Evolutionary conservation across 2,797 vertebrate genomes (phyloP).

Genomic region (Channallabes apus): DNA sequence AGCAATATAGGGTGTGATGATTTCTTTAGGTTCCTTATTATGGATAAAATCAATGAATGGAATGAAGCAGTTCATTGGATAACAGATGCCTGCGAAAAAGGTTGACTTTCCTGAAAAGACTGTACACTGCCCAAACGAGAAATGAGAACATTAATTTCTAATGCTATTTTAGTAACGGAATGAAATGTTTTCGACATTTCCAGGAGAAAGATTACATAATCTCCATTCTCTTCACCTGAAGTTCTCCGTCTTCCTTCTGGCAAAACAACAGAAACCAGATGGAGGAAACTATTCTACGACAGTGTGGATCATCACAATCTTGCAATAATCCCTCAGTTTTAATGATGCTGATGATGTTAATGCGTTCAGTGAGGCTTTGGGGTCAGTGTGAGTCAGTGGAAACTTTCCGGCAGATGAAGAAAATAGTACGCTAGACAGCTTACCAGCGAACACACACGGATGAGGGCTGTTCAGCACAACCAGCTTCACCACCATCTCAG

Average conservation of each 20-base stretch:
- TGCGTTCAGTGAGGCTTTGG: slow-evolving; percentile 42
- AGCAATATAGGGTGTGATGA: neutral
- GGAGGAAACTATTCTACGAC: slow-evolving; percentile 48
- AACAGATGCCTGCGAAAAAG: neutral
- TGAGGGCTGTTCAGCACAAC: slow-evolving; percentile 96
- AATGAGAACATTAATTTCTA: neutral
- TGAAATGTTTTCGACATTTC: neutral
- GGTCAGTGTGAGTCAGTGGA: neutral
- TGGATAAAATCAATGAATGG: neutral
- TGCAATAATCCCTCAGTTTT: slow-evolving; percentile 61
- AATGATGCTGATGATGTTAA: slow-evolving; percentile 62
- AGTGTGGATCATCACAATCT: slow-evolving; percentile 34
- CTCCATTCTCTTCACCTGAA: slow-evolving; percentile 25
- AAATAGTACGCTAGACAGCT: slow-evolving; percentile 50
- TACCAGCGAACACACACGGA: slow-evolving; percentile 93
- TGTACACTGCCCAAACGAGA: neutral
- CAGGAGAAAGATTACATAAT: neutral
- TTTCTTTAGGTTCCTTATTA: neutral
- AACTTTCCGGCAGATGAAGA: neutral
- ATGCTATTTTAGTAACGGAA: neutral
- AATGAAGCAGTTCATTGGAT: neutral
- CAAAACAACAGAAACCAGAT: slow-evolving; percentile 63
- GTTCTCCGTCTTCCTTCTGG: slow-evolving; percentile 49
- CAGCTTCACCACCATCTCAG: slow-evolving; percentile 96
- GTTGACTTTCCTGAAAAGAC: neutral